Base-by-base conservation (phyloP, 2,797 vertebrate genomes). In the Hoplostethus atlanticus region DNA sequence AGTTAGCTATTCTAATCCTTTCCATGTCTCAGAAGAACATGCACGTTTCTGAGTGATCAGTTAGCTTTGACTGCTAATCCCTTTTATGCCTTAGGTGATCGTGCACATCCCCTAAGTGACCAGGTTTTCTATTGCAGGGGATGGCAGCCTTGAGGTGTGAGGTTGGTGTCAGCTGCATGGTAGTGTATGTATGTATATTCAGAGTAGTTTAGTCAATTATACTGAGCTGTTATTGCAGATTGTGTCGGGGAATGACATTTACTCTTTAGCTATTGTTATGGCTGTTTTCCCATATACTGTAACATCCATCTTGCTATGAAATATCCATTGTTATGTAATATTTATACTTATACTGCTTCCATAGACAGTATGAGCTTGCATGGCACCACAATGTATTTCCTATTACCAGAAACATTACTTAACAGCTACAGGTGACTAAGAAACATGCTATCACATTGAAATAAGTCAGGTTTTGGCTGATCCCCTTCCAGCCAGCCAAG, bases 1-100 rank as follows among this genome's bases (percentile, higher is more conserved):
- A 58, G 53, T 77, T 75, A 64, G 53, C 68, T 55, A 34, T 70
- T 72, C 11, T 63, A 76, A 72, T 79, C 66, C 53, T 46, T 46
- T 51, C 30, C 52, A 44, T 65, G 53, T 55, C 54, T 62, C 68
- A 71, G 51, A 51, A 40, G 76, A 73, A 55, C 69, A 71, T 69
- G 64, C 63, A 67, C 30, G 58, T 73, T 61, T 15, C 21, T 75
- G 47, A 31, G 44, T 31, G 15, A 50, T 62, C 44, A 30, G 25
- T 67, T 59, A 48, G 52, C 65, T 66, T 48, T 42, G 53, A 62
- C 56, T 52, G 6, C 21, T 31, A 16, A 56, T 36, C 58, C 73
- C 70, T 50, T 21, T 21, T 6, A n/a, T 36, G 15, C 15, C 28
- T 60, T 1, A 15, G 73, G 73, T 71, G 63, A 30, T 31, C 13